Evolutionary conservation across 2,888 invertebrate species (phyloP).

Genomic region (Deroplatys truncata): DNA sequence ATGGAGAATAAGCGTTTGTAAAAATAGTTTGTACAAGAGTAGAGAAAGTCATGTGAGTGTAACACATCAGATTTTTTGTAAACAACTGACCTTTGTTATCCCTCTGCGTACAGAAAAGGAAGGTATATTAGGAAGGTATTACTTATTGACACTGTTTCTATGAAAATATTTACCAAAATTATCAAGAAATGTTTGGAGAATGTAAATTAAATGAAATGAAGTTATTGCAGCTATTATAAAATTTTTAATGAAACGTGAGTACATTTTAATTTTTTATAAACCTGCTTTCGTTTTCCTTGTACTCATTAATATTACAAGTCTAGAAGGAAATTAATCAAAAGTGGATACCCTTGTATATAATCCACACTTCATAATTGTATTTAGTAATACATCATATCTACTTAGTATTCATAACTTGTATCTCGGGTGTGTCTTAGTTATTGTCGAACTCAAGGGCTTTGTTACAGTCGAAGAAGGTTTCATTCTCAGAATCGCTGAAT

Average conservation of each 20-base stretch:
- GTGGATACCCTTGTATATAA: not conserved
- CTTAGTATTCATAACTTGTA: not conserved
- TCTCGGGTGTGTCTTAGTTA: not conserved
- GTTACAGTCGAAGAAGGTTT: not conserved
- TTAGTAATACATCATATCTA: not conserved
- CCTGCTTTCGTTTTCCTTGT: not conserved
- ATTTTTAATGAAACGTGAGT: not conserved
- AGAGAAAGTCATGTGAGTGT: too few relatives aligned
- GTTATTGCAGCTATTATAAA: too few relatives aligned
- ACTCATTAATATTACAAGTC: not conserved
- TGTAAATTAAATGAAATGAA: too few relatives aligned
- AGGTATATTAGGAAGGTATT: too few relatives aligned
- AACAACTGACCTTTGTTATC: too few relatives aligned
- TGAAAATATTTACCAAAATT: too few relatives aligned
- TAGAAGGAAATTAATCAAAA: not conserved
- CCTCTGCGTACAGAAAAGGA: too few relatives aligned
- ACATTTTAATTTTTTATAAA: not conserved
- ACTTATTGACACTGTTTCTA: too few relatives aligned
- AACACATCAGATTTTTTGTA: too few relatives aligned
- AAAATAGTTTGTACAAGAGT: too few relatives aligned
- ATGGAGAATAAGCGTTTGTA: too few relatives aligned
- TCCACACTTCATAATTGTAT: not conserved
- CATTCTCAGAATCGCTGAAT: not conserved
- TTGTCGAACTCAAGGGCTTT: not conserved
- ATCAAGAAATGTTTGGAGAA: too few relatives aligned